phyloP scores from a whole-genome alignment of 1,140 invertebrate species.

The Drosophila kanapiae region DNA sequence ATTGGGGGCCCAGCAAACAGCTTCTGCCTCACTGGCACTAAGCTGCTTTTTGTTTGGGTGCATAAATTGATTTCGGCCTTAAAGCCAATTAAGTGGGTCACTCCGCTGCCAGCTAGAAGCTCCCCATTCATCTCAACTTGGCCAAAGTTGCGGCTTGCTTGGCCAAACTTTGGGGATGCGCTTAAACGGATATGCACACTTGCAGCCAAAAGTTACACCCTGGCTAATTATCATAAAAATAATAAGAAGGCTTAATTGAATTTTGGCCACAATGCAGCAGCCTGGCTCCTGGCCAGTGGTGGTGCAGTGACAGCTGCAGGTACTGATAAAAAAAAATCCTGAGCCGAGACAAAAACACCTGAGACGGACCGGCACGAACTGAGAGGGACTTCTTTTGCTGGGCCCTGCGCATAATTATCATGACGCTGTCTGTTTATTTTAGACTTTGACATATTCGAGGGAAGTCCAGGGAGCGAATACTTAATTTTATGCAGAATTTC shows the following conservation, averaged over 20 bases:
- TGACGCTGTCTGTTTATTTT: conserved; percentile 70
- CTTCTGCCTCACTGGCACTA: conserved; percentile 20
- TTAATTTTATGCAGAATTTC: conserved; percentile 79
- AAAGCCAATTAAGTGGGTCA: conserved; percentile 66
- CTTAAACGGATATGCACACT: conserved; percentile 32
- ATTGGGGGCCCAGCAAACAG: neutral
- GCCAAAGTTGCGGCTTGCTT: conserved; percentile 50
- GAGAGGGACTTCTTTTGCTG: conserved; percentile 22
- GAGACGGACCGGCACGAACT: neutral
- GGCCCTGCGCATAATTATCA: conserved; percentile 70
- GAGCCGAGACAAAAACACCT: conserved; percentile 47
- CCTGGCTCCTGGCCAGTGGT: neutral
- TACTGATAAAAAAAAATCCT: conserved; percentile 56
- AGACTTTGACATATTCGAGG: conserved; percentile 63
- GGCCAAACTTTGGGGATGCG: conserved; percentile 20
- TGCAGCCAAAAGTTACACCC: conserved; percentile 20
- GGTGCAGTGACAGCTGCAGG: conserved; percentile 22
- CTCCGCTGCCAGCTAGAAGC: neutral
- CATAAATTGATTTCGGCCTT: conserved; percentile 69
- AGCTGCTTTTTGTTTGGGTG: conserved; percentile 50
- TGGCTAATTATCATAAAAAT: conserved; percentile 79
- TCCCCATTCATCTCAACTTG: conserved; percentile 26
- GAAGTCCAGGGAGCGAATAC: conserved; percentile 17
- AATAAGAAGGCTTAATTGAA: conserved; percentile 75
- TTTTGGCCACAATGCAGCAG: conserved; percentile 60